Evolutionary conservation across 2,113 vertebrate genomes (phyloP).

Genomic region (Dicentrarchus labrax): DNA sequence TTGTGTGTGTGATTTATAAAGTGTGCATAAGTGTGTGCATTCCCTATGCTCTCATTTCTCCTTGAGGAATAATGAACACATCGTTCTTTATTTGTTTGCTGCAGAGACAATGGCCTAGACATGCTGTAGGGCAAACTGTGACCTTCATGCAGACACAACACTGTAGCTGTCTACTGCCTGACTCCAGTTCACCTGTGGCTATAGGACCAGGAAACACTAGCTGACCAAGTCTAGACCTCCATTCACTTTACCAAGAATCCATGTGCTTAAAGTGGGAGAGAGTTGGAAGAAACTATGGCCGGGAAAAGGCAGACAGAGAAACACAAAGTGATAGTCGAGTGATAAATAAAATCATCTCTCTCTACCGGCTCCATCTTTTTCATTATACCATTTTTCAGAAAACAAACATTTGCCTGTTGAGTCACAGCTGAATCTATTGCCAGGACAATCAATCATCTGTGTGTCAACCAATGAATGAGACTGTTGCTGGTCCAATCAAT

Average conservation of each 20-base stretch:
- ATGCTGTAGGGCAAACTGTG: constrained; percentile 38
- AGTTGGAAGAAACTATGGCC: neutral
- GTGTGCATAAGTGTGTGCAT: constrained; percentile 31
- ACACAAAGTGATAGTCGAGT: neutral
- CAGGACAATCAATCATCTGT: constrained; percentile 60
- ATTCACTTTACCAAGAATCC: constrained; percentile 4
- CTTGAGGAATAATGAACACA: constrained; percentile 50
- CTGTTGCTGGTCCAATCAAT: constrained; percentile 55
- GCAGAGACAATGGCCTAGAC: constrained; percentile 49
- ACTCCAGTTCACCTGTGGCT: constrained; percentile 58
- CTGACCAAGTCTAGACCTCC: constrained; percentile 29
- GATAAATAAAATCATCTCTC: neutral
- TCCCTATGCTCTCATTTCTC: constrained; percentile 40
- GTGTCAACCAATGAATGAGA: constrained; percentile 50
- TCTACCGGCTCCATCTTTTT: constrained; percentile 26
- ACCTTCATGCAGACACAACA: constrained; percentile 60
- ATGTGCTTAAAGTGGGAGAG: neutral
- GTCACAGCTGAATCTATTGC: constrained; percentile 41
- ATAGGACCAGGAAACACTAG: constrained; percentile 35
- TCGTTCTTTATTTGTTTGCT: constrained; percentile 29
- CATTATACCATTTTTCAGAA: constrained; percentile 18
- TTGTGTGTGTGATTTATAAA: constrained; percentile 50
- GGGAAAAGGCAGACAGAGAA: neutral
- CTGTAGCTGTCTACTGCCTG: constrained; percentile 15
- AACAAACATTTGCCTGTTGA: constrained; percentile 63